Percentiles rank a stretch among this genome's conserved stretches.
Evolutionary conservation across 2,888 invertebrate species (phyloP).

Genomic region (Metopia argyrocephala): DNA sequence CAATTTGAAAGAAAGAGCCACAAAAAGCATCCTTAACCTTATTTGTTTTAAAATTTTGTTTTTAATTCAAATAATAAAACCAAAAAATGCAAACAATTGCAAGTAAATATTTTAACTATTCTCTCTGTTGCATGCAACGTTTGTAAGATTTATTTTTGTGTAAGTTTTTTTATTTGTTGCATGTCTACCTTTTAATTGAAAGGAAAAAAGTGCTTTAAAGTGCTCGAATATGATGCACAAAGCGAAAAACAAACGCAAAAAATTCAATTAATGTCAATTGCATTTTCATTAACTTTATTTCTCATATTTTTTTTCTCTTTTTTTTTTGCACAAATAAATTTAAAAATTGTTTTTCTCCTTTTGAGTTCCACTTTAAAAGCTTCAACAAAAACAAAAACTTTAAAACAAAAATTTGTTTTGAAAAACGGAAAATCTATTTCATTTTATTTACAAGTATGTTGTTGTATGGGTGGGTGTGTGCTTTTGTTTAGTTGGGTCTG

Average conservation of each 20-base stretch:
- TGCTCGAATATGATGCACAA: background rate
- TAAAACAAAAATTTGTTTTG: too few relatives aligned
- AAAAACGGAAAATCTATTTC: too few relatives aligned
- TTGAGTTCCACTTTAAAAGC: background rate
- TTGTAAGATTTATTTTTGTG: background rate
- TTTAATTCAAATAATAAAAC: background rate
- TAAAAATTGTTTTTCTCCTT: background rate
- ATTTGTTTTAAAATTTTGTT: constrained; percentile 14
- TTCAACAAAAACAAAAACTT: background rate
- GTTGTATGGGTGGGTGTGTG: too few relatives aligned
- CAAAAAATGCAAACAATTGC: background rate
- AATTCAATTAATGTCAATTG: constrained; percentile 61
- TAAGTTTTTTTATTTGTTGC: constrained; percentile 2
- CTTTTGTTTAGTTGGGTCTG: too few relatives aligned
- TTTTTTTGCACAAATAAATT: background rate
- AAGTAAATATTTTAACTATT: constrained; percentile 1
- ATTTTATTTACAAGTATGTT: too few relatives aligned
- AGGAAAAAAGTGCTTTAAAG: background rate
- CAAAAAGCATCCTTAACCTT: constrained; percentile 43
- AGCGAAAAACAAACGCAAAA: constrained; percentile 21
- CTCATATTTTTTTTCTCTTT: background rate
- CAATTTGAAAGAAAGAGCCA: background rate
- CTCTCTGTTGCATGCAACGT: background rate
- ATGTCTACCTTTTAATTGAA: constrained; percentile 8
- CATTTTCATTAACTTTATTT: constrained; percentile 53